Conservation (phyloP, 2,797 vertebrate genomes). For the Diplodus puntazzo region DNA sequence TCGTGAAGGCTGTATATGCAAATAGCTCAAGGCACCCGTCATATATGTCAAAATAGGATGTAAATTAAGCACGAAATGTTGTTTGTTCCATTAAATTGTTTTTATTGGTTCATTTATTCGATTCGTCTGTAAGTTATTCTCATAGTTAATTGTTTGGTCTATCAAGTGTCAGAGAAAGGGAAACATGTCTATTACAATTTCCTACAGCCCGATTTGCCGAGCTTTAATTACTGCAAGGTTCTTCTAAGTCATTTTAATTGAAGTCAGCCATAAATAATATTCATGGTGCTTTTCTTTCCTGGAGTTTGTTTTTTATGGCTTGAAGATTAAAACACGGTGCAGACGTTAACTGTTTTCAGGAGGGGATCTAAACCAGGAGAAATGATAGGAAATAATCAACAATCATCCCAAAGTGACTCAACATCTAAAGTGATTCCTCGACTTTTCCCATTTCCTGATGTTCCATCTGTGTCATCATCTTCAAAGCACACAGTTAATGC, state of each 20-base stretch:
- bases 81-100: background rate
- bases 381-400: conserved; percentile 23
- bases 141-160: background rate
- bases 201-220: background rate
- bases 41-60: background rate
- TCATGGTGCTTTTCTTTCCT: conserved; percentile 7
- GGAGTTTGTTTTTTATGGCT: background rate
- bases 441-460: conserved; percentile 55
- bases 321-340: background rate
- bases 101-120: background rate
- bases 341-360: conserved; percentile 9
- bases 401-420: conserved; percentile 23
- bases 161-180: background rate
- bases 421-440: conserved; percentile 7
- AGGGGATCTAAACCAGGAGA: background rate
- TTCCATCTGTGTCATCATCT: conserved; percentile 66
- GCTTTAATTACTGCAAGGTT: conserved; percentile 1
- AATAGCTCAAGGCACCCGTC: background rate
- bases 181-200: background rate
- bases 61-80: background rate
- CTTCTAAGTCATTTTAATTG: background rate
- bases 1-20: background rate
- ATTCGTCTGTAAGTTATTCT: background rate
- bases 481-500: conserved; percentile 65
- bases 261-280: background rate